Evolutionary conservation across 2,888 invertebrate species (phyloP).

Genomic region (Ennomos erosarius): DNA sequence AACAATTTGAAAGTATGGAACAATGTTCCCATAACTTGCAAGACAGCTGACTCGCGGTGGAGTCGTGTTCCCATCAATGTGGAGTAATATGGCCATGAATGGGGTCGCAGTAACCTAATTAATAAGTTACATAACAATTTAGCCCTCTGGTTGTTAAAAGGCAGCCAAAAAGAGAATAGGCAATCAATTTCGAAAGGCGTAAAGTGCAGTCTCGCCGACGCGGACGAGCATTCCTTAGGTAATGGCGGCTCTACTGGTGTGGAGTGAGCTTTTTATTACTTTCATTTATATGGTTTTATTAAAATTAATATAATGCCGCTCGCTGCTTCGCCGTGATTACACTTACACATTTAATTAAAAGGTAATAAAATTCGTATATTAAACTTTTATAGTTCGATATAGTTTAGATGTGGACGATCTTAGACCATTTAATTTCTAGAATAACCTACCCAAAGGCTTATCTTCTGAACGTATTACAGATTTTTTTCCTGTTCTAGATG

Average conservation of each 20-base stretch:
- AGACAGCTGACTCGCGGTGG: background rate
- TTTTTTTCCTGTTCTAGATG: too few relatives aligned
- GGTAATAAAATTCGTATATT: conserved; percentile 7
- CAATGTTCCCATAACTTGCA: conserved; percentile 36
- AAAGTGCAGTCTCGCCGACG: conserved; percentile 65
- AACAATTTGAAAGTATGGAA: conserved; percentile 43
- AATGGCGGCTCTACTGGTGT: conserved; percentile 49
- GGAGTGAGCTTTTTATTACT: conserved; percentile 49
- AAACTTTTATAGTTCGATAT: conserved; percentile 9
- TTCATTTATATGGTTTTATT: conserved; percentile 22
- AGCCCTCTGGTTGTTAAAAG: conserved; percentile 60
- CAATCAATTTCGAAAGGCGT: conserved; percentile 70
- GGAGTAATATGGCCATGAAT: conserved; percentile 26
- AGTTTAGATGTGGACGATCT: background rate
- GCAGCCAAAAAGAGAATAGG: conserved; percentile 61
- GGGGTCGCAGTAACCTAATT: conserved; percentile 50
- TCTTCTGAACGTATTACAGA: too few relatives aligned
- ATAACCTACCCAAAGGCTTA: too few relatives aligned
- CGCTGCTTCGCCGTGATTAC: conserved; percentile 14
- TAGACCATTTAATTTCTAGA: background rate
- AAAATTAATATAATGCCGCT: conserved; percentile 14
- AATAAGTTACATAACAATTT: conserved; percentile 64
- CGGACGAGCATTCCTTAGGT: conserved; percentile 65
- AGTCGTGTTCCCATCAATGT: conserved; percentile 35
- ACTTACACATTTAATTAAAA: conserved; percentile 13